Conservation (phyloP, 2,797 vertebrate species). For the Phrynocephalus vlangalii region DNA sequence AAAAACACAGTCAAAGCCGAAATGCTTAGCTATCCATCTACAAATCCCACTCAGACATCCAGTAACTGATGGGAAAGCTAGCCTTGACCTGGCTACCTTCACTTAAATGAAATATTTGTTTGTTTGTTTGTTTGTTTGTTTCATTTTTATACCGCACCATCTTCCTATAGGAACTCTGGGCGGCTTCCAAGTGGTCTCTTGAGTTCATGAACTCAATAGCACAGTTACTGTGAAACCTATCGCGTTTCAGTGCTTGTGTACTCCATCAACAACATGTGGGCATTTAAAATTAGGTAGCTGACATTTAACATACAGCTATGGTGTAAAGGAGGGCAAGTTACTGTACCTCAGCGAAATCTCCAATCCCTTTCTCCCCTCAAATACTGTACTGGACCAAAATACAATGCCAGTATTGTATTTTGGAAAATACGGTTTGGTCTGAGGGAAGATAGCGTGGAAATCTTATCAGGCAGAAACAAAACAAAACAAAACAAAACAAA, state of each 20-base stretch:
- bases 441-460: background rate
- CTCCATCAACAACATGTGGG: slow-evolving; percentile 20
- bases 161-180: too few species aligned
- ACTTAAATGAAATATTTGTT: background rate
- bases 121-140: too few species aligned
- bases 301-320: slow-evolving; percentile 33
- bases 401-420: too few species aligned
- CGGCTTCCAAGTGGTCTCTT: too few species aligned
- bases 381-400: background rate
- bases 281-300: slow-evolving; percentile 33
- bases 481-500: too few species aligned
- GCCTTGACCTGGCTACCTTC: background rate
- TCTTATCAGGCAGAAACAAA: too few species aligned
- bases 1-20: too few species aligned
- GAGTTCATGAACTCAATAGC: background rate
- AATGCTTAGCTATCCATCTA: too few species aligned
- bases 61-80: too few species aligned
- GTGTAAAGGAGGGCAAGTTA: slow-evolving; percentile 14
- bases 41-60: too few species aligned
- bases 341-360: slow-evolving; percentile 10
- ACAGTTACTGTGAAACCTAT: background rate
- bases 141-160: too few species aligned
- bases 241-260: background rate
- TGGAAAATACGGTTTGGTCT: background rate
- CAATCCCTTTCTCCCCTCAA: slow-evolving; percentile 2